Percentiles rank a stretch among this genome's conserved stretches.
Evolutionary conservation across 1,140 invertebrate species (phyloP).

Genomic region (Scaptomyza pallida): DNA sequence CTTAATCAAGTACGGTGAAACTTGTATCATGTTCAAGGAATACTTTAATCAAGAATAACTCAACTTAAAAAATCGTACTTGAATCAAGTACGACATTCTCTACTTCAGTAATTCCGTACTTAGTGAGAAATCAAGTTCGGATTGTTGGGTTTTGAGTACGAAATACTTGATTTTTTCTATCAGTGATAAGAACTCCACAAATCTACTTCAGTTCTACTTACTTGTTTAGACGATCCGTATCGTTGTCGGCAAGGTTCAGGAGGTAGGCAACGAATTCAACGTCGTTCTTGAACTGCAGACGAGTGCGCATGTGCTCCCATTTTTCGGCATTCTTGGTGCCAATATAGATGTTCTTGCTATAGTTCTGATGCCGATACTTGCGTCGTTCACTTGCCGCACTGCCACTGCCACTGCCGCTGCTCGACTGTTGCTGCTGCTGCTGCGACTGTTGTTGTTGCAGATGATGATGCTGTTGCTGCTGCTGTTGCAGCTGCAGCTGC

Average conservation of each 20-base stretch:
- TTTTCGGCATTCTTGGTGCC: conserved; percentile 84
- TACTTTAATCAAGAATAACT: no score
- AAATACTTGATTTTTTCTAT: no score
- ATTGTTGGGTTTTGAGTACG: no score
- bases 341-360: conserved; percentile 84
- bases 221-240: conserved; percentile 82
- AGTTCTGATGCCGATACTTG: conserved; percentile 83
- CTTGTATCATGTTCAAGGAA: no score
- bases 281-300: conserved; percentile 83
- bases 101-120: no score
- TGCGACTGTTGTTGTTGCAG: conserved; percentile 44
- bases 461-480: conserved; percentile 34
- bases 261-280: conserved; percentile 84
- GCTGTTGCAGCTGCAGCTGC: conserved; percentile 24
- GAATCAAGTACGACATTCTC: no score
- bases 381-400: conserved; percentile 69
- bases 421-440: conserved; percentile 40
- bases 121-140: no score
- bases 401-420: conserved; percentile 47
- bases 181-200: no score
- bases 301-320: conserved; percentile 84
- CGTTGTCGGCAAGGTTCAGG: conserved; percentile 84
- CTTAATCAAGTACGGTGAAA: no score
- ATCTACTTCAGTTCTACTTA: conserved; percentile 50
- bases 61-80: no score